phyloP scores from a whole-genome alignment of 2,888 invertebrate species.

The Vanessa cardui region DNA sequence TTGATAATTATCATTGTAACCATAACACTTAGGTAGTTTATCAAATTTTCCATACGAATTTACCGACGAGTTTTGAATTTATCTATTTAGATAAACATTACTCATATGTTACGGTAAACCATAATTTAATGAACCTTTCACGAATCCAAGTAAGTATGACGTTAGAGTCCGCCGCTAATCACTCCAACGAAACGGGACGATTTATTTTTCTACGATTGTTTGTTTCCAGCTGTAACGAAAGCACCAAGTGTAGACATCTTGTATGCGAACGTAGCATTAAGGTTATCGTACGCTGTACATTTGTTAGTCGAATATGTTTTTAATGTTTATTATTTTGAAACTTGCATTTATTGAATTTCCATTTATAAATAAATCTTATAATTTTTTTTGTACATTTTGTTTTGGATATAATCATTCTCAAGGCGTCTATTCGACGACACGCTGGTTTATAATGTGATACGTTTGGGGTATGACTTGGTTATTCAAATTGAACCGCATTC shows the following conservation, averaged over 20 bases:
- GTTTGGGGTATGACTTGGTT: constrained; percentile 61
- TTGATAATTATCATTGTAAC: too few species aligned
- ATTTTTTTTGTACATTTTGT: constrained; percentile 36
- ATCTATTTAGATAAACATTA: too few species aligned
- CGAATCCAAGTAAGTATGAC: constrained; percentile 17
- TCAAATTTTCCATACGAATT: too few species aligned
- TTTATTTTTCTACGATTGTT: constrained; percentile 74
- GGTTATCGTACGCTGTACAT: constrained; percentile 43
- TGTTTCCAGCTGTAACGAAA: constrained; percentile 47
- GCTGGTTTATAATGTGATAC: constrained; percentile 59
- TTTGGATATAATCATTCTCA: constrained; percentile 52
- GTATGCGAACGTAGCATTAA: constrained; percentile 58
- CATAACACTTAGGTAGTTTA: too few species aligned
- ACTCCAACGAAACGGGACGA: constrained; percentile 53
- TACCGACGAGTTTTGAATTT: too few species aligned
- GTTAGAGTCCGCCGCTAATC: constrained; percentile 40
- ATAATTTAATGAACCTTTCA: constrained; percentile 15
- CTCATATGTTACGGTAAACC: not conserved
- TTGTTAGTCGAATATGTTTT: constrained; percentile 55
- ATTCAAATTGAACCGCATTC: constrained; percentile 7
- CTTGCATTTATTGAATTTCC: constrained; percentile 31
- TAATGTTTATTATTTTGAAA: constrained; percentile 35
- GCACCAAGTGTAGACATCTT: constrained; percentile 45
- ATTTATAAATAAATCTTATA: constrained; percentile 28
- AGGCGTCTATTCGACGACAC: constrained; percentile 41